Evolutionary conservation across 2,888 invertebrate species (phyloP), one percentile per base, ranked within the genome.

Genomic region (Callinectes sapidus): DNA sequence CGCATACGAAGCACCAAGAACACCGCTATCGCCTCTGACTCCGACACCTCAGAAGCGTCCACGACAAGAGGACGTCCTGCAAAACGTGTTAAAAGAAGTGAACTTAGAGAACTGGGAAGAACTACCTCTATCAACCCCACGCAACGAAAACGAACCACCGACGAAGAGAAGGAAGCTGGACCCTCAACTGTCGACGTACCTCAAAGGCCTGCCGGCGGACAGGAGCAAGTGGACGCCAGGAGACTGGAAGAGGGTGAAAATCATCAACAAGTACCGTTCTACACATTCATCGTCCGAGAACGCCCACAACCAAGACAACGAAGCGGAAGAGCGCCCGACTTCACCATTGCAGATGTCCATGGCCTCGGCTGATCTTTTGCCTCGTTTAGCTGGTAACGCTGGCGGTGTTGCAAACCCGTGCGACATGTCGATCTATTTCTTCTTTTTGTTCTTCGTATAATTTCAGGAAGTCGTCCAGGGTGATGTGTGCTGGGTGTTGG

Each of bases 161-260:
- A 48, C 3, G 6, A n/a, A 35, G 2, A 35, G 39, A 35, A 85
- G 16, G 8, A 35, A 35, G 16, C 16, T 14, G 28, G 16, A 23
- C 0, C 35, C 39, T 1, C 2, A 85, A 1, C 32, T 85, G 18
- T 28, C 32, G 32, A 85, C 39, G 5, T 28, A 39, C 3, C 0
- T 85, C n/a, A 90, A 90, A 14, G 92, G 92, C 0, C 66, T 90
- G 0, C 90, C 92, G 66, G 16, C 14, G 8, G 87, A 92, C 90
- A 86, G 42, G 42, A 71, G 61, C 28, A 92, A 81, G 18, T 92
- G 92, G 92, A 92, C 92, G 6, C 55, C 1, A 16, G 92, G 92
- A 32, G 92, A 90, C 54, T 92, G 92, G 92, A 89, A 92, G 85
- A 77, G 92, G 14, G 48, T 54, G 23, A 48, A 87, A 23, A 87